Base-by-base conservation (phyloP, 2,797 vertebrate genomes). In the Chaenodraco wilsoni region DNA sequence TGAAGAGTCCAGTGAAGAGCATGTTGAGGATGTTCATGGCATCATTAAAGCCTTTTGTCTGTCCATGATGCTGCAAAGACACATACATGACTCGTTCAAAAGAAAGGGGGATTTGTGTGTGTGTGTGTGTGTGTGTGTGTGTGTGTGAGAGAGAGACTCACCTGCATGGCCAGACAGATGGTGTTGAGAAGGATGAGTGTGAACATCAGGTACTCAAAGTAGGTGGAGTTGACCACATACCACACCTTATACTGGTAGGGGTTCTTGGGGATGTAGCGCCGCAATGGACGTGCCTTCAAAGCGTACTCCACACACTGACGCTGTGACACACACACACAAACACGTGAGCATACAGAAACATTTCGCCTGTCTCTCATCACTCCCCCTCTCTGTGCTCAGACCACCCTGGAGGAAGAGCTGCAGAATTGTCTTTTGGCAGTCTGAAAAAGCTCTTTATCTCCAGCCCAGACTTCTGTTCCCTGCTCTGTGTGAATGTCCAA, bases 21-120 rank as follows among this genome's bases (percentile, higher is more conserved):
- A 99, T 99, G 94, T 99, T 99, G 87, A 99, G 97, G 87, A 99
- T 97, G 74, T 99, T 99, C 98, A 99, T 99, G 91, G 98, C 98
- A 74, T 98, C 95, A 82, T 98, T 97, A 93, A 99, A 96, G 92
- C 88, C 94, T 88, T 89, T 91, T 84, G 96, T 97, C 93, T 96
- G 95, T 51, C 94, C 94, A 70, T 96, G 93, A 86, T 96, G 95
- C 95, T 96, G 88, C 62, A 80, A 79, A 48, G 43, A 76, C 16
- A 79, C 57, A 84, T 12, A 62, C 64, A 64, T 6, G 15, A 21
- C 9, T 50, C 6, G 19, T 43, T 12, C 27, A 19, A 52, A 56
- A 19, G 17, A 56, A 27, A 3, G 2, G 6, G 11, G 3, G 12
- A 8, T 70, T 49, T 41, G 41, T 41, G 3, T 21, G 19, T 40